Evolutionary conservation across 2,113 vertebrate species (phyloP).

Genomic region (Carlito syrichta): DNA sequence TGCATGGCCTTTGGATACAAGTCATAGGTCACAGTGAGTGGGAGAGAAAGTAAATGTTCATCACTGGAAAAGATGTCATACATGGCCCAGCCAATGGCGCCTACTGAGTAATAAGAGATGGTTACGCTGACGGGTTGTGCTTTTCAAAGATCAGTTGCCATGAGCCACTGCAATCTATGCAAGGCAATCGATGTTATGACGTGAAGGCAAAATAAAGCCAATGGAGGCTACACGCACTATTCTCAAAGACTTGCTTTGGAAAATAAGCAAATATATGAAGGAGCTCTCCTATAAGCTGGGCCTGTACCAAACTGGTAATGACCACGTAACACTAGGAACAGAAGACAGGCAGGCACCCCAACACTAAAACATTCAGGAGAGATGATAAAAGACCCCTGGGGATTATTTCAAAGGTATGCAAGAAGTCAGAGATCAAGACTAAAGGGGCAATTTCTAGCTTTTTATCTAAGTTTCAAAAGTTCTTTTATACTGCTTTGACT

Average conservation of each 20-base stretch:
- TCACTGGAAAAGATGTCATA: not conserved
- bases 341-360: not conserved
- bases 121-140: not conserved
- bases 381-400: not conserved
- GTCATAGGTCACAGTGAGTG: not conserved
- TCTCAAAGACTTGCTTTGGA: conserved; percentile 32
- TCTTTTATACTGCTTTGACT: not conserved
- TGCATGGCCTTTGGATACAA: not conserved
- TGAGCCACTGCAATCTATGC: not conserved
- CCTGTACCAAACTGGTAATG: not conserved
- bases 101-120: not conserved
- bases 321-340: not conserved
- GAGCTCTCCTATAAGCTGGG: not conserved
- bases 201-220: not conserved
- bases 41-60: not conserved
- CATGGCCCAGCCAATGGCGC: not conserved
- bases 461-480: not conserved
- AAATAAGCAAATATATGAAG: not conserved
- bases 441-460: not conserved
- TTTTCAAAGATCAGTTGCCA: not conserved
- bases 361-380: conserved; percentile 15
- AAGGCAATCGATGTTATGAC: not conserved
- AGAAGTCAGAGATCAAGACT: conserved; percentile 28
- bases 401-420: not conserved
- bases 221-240: not conserved